A percentile compares a stretch with the other conserved stretches of the same genome.
phyloP scores from a whole-genome alignment of 2,888 invertebrate genomes.

The Dioctria rufipes region DNA sequence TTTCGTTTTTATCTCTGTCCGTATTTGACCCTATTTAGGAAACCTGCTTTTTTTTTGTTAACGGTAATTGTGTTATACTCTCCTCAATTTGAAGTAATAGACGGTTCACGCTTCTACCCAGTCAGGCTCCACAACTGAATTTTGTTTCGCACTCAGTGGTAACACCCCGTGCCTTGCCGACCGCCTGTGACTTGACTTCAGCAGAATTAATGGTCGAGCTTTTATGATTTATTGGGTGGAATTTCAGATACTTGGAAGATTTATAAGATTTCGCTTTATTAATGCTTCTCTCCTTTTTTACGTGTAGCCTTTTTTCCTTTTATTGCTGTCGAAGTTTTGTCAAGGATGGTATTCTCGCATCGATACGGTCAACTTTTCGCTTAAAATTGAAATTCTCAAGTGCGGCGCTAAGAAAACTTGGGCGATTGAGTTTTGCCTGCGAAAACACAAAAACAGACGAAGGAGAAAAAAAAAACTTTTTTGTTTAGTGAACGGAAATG shows the following conservation, averaged over 20 bases:
- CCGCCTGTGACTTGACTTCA: not conserved
- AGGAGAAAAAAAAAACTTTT: no score
- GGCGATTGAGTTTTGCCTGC: no score
- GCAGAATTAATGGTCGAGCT: not conserved
- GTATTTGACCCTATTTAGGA: no score
- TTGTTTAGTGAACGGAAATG: no score
- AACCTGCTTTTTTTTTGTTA: no score
- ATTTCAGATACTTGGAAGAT: not conserved
- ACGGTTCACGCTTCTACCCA: no score
- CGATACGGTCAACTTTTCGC: not conserved
- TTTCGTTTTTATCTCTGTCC: no score
- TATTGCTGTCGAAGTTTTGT: not conserved
- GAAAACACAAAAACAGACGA: no score
- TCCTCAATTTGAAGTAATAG: no score
- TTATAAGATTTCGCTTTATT: conserved; percentile 9
- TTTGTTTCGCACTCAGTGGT: not conserved
- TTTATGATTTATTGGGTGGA: conserved; percentile 14
- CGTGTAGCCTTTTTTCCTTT: not conserved
- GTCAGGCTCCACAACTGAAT: no score
- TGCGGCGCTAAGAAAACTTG: not conserved
- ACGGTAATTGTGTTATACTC: no score
- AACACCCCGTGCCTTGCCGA: not conserved
- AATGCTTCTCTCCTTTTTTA: not conserved
- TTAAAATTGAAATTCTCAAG: not conserved
- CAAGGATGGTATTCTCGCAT: not conserved